Percentiles rank a stretch among this genome's conserved stretches.
Evolutionary conservation across 1,140 invertebrate species (phyloP).

Genomic region (Pseudoatta argentina): DNA sequence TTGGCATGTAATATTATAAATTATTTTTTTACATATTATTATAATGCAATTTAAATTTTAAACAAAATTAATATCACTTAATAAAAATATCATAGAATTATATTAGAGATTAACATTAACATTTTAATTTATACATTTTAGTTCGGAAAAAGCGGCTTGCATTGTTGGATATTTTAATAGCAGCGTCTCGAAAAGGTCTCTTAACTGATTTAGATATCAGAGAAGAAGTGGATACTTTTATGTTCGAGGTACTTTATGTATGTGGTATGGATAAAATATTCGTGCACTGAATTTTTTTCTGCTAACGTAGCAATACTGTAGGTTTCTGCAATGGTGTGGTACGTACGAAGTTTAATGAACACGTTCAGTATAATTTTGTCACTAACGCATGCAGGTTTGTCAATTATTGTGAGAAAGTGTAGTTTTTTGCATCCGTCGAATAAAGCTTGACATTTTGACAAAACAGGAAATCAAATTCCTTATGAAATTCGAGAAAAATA

Average conservation of each 20-base stretch:
- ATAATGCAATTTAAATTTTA: neutral
- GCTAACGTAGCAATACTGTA: too few species aligned
- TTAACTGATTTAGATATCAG: constrained; percentile 90
- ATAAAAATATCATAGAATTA: neutral
- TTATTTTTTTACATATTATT: neutral
- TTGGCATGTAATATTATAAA: neutral
- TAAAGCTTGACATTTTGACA: too few species aligned
- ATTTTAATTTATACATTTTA: constrained; percentile 12
- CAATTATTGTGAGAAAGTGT: too few species aligned
- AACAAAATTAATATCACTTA: neutral
- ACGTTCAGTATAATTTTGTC: too few species aligned
- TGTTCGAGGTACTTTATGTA: neutral
- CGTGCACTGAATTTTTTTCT: too few species aligned
- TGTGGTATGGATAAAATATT: too few species aligned
- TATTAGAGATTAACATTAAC: neutral
- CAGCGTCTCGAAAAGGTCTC: constrained; percentile 85
- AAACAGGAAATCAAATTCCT: too few species aligned
- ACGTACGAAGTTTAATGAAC: too few species aligned
- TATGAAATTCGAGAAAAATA: too few species aligned
- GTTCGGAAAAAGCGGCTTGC: constrained; percentile 88
- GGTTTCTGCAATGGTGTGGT: too few species aligned
- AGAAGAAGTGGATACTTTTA: constrained; percentile 92
- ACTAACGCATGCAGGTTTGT: too few species aligned
- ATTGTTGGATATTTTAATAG: constrained; percentile 93
- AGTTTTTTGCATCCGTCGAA: too few species aligned